These are phyloP conservation scores for Nudaria mundana DNA, from an alignment of 2,888 invertebrate genomes.

Conservation along the genomic window DNA sequence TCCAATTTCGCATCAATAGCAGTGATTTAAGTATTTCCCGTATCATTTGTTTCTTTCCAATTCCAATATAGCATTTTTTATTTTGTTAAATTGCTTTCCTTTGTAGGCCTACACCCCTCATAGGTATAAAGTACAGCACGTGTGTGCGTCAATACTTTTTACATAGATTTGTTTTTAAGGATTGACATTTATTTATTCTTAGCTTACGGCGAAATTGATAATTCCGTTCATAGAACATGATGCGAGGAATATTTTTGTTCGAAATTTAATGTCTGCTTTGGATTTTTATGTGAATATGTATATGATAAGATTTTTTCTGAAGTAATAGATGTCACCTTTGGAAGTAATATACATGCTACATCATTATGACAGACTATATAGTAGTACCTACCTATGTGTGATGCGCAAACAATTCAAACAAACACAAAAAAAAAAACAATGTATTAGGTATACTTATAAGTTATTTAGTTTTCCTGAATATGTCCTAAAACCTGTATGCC, in stretches of 20 bases:
- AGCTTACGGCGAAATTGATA: slow-evolving; percentile 68
- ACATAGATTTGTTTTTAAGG: slow-evolving; percentile 76
- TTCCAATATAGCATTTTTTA: slow-evolving; percentile 72
- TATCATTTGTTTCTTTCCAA: slow-evolving; percentile 74
- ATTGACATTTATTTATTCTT: slow-evolving; percentile 72
- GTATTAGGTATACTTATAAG: too few species aligned
- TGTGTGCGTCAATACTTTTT: slow-evolving; percentile 49
- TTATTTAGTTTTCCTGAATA: too few species aligned
- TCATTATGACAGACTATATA: too few species aligned
- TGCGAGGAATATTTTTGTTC: slow-evolving; percentile 12
- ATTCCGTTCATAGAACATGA: slow-evolving; percentile 37
- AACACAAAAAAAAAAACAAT: too few species aligned
- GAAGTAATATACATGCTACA: too few species aligned
- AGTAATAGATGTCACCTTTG: not conserved
- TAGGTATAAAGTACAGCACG: slow-evolving; percentile 47
- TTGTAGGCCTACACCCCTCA: slow-evolving; percentile 65
- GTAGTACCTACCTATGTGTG: too few species aligned
- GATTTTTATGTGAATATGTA: slow-evolving; percentile 12
- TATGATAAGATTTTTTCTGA: slow-evolving; percentile 5
- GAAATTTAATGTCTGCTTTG: slow-evolving; percentile 5
- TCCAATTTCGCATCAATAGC: slow-evolving; percentile 71
- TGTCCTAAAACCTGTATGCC: too few species aligned
- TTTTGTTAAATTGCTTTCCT: slow-evolving; percentile 79
- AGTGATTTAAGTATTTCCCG: slow-evolving; percentile 76
- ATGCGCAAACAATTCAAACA: too few species aligned